A percentile compares a stretch with the other conserved stretches of the same genome.
Conservation (phyloP, 2,888 invertebrate genomes). For the Dryadula phaetusa region DNA sequence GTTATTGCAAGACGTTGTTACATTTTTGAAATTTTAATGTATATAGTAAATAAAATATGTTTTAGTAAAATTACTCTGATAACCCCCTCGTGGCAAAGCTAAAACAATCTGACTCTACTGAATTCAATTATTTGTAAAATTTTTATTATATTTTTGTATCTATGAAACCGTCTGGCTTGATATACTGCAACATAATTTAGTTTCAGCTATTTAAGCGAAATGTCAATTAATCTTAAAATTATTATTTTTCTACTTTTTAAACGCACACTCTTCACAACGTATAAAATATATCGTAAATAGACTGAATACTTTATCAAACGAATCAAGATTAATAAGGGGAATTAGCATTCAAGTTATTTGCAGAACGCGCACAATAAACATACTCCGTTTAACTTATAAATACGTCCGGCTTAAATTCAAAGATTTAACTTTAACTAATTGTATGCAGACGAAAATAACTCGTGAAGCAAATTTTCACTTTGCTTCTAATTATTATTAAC, state of each 20-base stretch:
- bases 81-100: not conserved
- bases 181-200: no score
- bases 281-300: conserved; percentile 6
- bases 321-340: conserved; percentile 30
- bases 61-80: not conserved
- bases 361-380: conserved; percentile 28
- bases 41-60: no score
- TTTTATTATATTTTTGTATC: no score
- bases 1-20: not conserved
- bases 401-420: conserved; percentile 32
- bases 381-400: conserved; percentile 29
- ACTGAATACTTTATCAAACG: conserved; percentile 11
- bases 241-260: no score
- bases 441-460: not conserved
- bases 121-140: no score
- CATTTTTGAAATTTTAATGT: not conserved
- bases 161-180: no score
- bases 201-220: no score
- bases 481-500: not conserved
- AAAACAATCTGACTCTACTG: no score
- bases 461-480: not conserved
- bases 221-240: no score
- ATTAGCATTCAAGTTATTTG: conserved; percentile 31
- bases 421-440: conserved; percentile 29
- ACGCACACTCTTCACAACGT: no score